phyloP scores from a whole-genome alignment of 2,888 invertebrate species.

The Euzetes globulus region DNA sequence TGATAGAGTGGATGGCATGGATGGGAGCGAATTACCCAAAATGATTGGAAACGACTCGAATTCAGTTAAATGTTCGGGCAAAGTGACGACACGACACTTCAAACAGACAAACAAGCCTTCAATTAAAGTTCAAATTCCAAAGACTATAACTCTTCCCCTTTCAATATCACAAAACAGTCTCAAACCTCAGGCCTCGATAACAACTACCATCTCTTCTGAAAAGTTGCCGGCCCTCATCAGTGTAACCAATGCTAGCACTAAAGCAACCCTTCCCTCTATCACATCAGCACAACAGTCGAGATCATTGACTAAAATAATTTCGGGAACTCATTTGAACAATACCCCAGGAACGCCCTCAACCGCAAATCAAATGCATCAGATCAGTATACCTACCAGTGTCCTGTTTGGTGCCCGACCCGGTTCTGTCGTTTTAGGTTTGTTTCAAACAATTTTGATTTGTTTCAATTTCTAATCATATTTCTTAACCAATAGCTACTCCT shows the following conservation, averaged over 20 bases:
- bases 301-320: not conserved
- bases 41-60: not conserved
- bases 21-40: not conserved
- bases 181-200: not conserved
- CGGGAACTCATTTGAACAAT: not conserved
- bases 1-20: not conserved
- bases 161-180: not conserved
- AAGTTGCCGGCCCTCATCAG: not conserved
- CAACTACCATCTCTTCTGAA: not conserved
- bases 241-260: not conserved
- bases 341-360: not conserved
- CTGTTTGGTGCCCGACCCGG: conserved; percentile 21
- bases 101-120: conserved; percentile 6
- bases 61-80: not conserved
- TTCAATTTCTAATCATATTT: not conserved
- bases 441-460: not conserved
- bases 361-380: not conserved
- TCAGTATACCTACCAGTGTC: conserved; percentile 15
- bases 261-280: not conserved
- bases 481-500: not conserved
- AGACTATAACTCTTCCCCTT: not conserved
- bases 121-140: conserved; percentile 16
- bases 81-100: not conserved
- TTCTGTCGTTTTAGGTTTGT: conserved; percentile 26
- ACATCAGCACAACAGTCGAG: not conserved